phyloP scores from a whole-genome alignment of 2,888 invertebrate species.

The Ctenicera cuprea region DNA sequence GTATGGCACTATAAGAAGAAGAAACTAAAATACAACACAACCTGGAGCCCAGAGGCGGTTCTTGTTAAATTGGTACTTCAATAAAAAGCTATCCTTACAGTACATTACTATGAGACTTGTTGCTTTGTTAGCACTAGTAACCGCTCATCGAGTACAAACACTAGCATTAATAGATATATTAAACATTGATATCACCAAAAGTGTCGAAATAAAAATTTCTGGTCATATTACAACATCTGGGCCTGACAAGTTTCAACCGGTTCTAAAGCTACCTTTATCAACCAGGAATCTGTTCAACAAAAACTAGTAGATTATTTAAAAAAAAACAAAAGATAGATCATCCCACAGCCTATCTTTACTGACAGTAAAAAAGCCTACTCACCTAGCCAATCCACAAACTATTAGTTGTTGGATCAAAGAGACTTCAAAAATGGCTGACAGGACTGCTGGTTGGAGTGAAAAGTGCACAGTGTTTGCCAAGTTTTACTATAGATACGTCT shows the following conservation, averaged over 20 bases:
- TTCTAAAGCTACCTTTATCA: conserved; percentile 15
- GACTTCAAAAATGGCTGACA: too few relatives aligned
- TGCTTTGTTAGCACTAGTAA: conserved; percentile 23
- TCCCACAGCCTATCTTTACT: too few relatives aligned
- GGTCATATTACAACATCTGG: conserved; percentile 29
- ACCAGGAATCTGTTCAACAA: conserved; percentile 11
- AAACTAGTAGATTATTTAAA: background rate
- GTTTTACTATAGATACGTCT: background rate
- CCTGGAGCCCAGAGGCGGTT: too few relatives aligned
- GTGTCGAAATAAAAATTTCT: conserved; percentile 14
- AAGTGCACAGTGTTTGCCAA: background rate
- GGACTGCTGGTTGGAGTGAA: background rate
- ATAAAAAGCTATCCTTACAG: background rate
- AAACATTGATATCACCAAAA: background rate
- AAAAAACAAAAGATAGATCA: too few relatives aligned
- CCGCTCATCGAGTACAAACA: too few relatives aligned
- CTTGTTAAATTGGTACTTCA: background rate
- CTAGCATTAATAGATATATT: conserved; percentile 11
- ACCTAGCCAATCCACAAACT: too few relatives aligned
- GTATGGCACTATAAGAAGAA: too few relatives aligned
- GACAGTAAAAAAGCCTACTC: too few relatives aligned
- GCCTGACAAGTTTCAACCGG: conserved; percentile 10
- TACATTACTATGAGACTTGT: conserved; percentile 12
- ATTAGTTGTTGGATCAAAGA: too few relatives aligned
- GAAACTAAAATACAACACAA: too few relatives aligned